Conservation (phyloP, 2,797 vertebrate species). For the Kryptolebias ocellatus region DNA sequence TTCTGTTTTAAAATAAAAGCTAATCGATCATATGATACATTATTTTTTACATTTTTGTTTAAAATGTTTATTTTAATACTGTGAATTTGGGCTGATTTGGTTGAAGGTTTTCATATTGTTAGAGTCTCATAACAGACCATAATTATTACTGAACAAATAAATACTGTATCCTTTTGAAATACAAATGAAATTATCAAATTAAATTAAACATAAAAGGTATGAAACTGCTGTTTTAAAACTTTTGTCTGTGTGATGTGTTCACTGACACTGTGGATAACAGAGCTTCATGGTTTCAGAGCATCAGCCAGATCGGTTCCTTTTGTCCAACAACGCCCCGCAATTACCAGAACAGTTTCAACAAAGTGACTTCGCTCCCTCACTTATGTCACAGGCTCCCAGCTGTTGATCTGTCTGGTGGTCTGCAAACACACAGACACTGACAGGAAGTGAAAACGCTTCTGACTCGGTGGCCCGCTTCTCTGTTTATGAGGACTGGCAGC, state of each 20-base stretch:
- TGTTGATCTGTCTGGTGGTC: conserved; percentile 44
- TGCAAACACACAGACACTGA: conserved; percentile 55
- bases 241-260: conserved; percentile 11
- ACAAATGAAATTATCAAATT: not conserved
- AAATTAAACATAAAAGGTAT: not conserved
- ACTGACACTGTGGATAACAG: not conserved
- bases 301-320: not conserved
- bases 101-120: too few species aligned
- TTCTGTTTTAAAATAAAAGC: too few species aligned
- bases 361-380: conserved; percentile 8
- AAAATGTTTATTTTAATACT: too few species aligned
- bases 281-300: not conserved
- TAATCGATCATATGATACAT: too few species aligned
- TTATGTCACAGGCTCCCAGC: not conserved
- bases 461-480: conserved; percentile 55
- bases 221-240: not conserved
- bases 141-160: too few species aligned
- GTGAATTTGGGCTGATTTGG: too few species aligned
- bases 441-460: conserved; percentile 57
- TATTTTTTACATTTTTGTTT: too few species aligned
- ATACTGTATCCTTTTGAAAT: too few species aligned
- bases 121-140: too few species aligned
- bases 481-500: conserved; percentile 69
- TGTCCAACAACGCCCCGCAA: conserved; percentile 2
- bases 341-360: conserved; percentile 16